phyloP scores from a whole-genome alignment of 2,888 invertebrate genomes.

The Herminia tarsipennalis region DNA sequence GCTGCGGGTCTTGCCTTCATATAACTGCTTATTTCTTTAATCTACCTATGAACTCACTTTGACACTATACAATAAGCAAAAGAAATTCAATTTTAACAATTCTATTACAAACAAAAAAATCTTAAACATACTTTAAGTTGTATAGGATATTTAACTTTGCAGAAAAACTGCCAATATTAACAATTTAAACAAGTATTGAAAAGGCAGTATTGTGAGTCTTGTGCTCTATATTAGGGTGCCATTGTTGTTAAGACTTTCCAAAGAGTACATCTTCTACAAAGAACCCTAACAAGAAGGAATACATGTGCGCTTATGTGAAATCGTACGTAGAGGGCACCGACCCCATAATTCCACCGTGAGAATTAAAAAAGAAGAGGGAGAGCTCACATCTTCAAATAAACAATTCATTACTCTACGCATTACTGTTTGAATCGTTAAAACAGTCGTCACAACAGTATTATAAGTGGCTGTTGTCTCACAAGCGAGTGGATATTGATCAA shows the following conservation, averaged over 20 bases:
- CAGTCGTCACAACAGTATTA: constrained; percentile 6
- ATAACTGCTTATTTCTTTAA: neutral
- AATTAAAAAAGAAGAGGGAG: constrained; percentile 11
- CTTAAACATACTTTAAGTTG: too few relatives aligned
- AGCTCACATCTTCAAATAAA: constrained; percentile 10
- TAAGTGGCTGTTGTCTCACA: constrained; percentile 5
- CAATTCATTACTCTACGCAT: constrained; percentile 4
- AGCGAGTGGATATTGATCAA: constrained; percentile 12
- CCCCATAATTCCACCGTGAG: constrained; percentile 7
- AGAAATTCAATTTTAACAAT: too few relatives aligned
- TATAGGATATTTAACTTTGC: too few relatives aligned
- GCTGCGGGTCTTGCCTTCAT: neutral
- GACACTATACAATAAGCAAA: too few relatives aligned
- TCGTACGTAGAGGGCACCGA: constrained; percentile 9
- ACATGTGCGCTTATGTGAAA: constrained; percentile 8
- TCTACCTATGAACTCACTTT: neutral
- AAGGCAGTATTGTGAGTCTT: neutral
- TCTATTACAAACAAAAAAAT: too few relatives aligned
- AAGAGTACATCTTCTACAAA: constrained; percentile 3
- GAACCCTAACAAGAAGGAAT: constrained; percentile 7
- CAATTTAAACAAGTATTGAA: too few relatives aligned
- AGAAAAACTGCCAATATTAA: too few relatives aligned
- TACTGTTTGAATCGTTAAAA: constrained; percentile 4
- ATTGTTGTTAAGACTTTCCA: constrained; percentile 3
- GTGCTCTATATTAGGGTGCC: constrained; percentile 1